Evolutionary conservation across 2,797 vertebrate species (phyloP).

Genomic region (Falco rusticolus): DNA sequence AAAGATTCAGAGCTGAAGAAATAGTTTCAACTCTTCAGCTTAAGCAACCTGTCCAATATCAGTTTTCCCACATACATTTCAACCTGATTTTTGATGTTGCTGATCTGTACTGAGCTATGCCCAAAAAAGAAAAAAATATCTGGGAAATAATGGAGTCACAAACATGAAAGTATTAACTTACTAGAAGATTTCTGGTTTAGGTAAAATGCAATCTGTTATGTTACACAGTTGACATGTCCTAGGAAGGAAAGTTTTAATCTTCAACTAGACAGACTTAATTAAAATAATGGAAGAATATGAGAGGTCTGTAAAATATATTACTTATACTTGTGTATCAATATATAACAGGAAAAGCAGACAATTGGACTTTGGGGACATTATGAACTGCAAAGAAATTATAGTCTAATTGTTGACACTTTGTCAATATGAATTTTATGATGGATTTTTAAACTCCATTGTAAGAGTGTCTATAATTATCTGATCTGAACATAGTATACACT

Average conservation of each 20-base stretch:
- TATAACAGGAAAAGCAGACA: background rate
- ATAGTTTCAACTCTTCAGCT: background rate
- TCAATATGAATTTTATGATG: background rate
- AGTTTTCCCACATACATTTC: background rate
- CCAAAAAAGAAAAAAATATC: too few relatives aligned
- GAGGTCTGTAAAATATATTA: background rate
- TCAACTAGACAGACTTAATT: background rate
- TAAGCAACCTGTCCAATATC: background rate
- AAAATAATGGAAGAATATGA: background rate
- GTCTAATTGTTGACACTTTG: background rate
- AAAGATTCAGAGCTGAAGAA: background rate
- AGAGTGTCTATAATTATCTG: background rate
- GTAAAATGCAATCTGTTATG: background rate
- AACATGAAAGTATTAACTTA: background rate
- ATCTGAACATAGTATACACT: background rate
- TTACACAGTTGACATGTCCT: background rate
- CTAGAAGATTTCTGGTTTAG: background rate
- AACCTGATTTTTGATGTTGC: background rate
- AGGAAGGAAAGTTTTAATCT: background rate
- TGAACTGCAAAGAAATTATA: background rate
- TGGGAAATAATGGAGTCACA: background rate
- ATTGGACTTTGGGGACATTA: background rate
- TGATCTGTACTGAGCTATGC: background rate
- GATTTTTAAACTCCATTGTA: background rate
- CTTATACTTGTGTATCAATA: background rate